phyloP scores from a whole-genome alignment of 64 coral and sea anemone genomes.

The Montipora capricornis region DNA sequence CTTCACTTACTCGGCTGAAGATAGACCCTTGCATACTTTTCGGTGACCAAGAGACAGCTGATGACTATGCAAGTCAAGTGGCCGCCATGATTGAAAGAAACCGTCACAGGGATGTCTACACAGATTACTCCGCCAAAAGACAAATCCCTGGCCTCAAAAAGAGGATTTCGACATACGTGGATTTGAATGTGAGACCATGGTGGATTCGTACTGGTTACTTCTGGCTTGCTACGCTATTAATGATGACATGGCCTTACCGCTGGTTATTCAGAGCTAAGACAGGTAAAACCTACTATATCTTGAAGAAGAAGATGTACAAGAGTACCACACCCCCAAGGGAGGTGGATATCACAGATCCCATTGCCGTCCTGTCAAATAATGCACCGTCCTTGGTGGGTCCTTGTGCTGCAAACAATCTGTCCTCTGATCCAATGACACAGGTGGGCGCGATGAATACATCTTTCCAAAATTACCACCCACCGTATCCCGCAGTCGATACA shows the following conservation, averaged over 20 bases:
- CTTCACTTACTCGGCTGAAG: conserved; percentile 72
- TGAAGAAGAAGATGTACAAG: conserved; percentile 86
- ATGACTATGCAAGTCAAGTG: conserved; percentile 65
- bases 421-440: not conserved
- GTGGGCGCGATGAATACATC: not conserved
- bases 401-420: not conserved
- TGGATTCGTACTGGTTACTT: conserved; percentile 76
- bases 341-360: conserved; percentile 71
- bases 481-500: not conserved
- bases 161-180: conserved; percentile 80
- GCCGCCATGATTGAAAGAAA: conserved; percentile 70
- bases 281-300: conserved; percentile 65
- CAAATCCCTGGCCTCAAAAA: conserved; percentile 71
- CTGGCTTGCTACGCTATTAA: conserved; percentile 83
- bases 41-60: conserved; percentile 77
- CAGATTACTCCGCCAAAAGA: conserved; percentile 55
- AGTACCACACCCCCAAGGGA: conserved; percentile 63
- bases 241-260: conserved; percentile 86
- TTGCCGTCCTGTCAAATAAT: conserved; percentile 33
- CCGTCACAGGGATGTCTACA: conserved; percentile 59
- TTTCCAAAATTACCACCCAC: not conserved
- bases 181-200: conserved; percentile 59
- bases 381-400: not conserved
- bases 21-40: conserved; percentile 66
- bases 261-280: conserved; percentile 91